Evolutionary conservation across 2,797 vertebrate species (phyloP).

Genomic region (Brachymystax lenok): DNA sequence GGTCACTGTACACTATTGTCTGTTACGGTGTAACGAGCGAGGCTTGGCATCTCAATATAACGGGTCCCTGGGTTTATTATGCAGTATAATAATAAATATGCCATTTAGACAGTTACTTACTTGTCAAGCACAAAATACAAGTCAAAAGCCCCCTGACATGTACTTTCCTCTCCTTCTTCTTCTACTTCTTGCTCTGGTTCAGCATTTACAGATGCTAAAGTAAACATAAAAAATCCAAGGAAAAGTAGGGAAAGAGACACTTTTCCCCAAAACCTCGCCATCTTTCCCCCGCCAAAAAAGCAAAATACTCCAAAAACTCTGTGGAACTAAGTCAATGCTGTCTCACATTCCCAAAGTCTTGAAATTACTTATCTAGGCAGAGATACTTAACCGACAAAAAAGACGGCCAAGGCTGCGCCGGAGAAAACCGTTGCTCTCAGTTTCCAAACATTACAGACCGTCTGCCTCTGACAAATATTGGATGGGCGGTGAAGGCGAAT

Average conservation of each 20-base stretch:
- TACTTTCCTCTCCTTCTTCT: conserved; percentile 74
- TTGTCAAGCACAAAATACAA: conserved; percentile 93
- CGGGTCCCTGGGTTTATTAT: not conserved
- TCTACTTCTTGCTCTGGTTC: conserved; percentile 65
- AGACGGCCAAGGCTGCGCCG: conserved; percentile 32
- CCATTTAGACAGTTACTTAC: conserved; percentile 76
- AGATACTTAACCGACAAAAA: conserved; percentile 37
- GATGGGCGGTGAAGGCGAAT: conserved; percentile 2
- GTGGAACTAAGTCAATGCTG: conserved; percentile 13
- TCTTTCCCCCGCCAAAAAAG: conserved; percentile 31
- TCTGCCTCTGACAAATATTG: not conserved
- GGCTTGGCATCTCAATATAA: not conserved
- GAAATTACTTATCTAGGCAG: conserved; percentile 25
- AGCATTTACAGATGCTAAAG: conserved; percentile 48
- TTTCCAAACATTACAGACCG: conserved; percentile 25
- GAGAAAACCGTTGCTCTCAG: conserved; percentile 30
- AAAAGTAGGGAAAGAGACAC: conserved; percentile 57
- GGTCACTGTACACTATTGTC: not conserved
- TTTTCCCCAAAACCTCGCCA: conserved; percentile 52
- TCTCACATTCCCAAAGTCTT: conserved; percentile 3
- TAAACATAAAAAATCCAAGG: conserved; percentile 70
- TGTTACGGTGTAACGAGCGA: not conserved
- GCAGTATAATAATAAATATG: not conserved
- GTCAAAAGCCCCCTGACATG: conserved; percentile 90
- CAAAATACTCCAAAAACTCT: conserved; percentile 25